These are phyloP conservation scores for Leucoptera coffeella DNA, from an alignment of 2,888 invertebrate genomes.

Conservation along the genomic window DNA sequence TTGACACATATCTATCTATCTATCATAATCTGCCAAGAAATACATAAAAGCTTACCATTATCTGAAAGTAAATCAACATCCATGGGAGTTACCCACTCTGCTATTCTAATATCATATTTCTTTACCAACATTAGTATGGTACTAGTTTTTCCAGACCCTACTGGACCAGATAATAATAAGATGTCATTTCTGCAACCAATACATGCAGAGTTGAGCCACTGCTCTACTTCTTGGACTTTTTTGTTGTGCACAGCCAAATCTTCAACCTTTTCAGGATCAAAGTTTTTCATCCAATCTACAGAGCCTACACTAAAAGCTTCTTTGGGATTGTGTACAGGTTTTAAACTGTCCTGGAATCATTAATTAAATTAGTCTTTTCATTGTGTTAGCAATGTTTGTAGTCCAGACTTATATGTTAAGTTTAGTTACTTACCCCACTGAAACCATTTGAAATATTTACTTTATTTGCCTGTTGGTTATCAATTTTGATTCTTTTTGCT, in stretches of 20 bases:
- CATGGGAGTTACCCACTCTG: constrained; percentile 80
- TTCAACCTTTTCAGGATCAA: constrained; percentile 50
- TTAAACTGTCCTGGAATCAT: no score
- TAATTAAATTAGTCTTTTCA: no score
- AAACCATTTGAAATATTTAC: background rate
- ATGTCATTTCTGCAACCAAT: constrained; percentile 33
- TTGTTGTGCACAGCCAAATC: constrained; percentile 71
- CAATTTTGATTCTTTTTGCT: constrained; percentile 2
- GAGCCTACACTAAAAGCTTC: constrained; percentile 10
- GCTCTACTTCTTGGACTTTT: constrained; percentile 66
- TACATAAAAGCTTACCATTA: constrained; percentile 33
- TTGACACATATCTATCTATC: no score
- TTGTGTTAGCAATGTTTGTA: no score
- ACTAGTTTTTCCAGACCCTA: constrained; percentile 80
- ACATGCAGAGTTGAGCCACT: constrained; percentile 53
- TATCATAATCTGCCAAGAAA: no score
- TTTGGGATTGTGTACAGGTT: no score
- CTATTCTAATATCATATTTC: constrained; percentile 52
- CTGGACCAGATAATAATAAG: constrained; percentile 72
- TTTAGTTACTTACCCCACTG: no score
- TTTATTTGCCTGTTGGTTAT: background rate
- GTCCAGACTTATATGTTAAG: no score
- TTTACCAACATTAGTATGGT: constrained; percentile 62
- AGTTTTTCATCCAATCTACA: constrained; percentile 55
- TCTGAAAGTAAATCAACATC: constrained; percentile 58